Evolutionary conservation across 2,888 invertebrate species (phyloP), one percentile per base, ranked within the genome.

Genomic region (Leptopterna dolabrata): DNA sequence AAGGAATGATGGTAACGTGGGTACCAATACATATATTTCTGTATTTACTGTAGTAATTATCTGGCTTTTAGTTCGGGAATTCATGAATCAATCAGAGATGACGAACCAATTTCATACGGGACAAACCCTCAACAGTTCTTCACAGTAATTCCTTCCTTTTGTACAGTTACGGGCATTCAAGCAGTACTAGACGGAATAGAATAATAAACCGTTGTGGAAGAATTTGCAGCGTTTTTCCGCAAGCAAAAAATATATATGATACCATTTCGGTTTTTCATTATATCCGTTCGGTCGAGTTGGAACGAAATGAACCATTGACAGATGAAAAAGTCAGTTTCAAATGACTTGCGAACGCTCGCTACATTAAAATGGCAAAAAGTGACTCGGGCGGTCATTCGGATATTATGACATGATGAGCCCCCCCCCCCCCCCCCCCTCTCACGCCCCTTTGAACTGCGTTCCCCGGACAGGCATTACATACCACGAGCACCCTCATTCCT

Each of bases 381-480:
- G 27, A 19, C 63, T 63, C 63, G 63, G 11, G 19, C 63, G 63
- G 63, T 73, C 73, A 41, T 73, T 73, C 36, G n/a, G 30, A 73
- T 55, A 81, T 81, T 81, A 51, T 55, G 81, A 81, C 81, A 81
- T 81, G 47, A 81, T 81, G 81, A 81, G 81, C 55, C 78, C 45
- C 78, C 81, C 9, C 43, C 6, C 55, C 29, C 81, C 81, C 81
- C 51, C 19, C 13, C 14, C 81, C 81, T 55, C 51, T 29, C 13
- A 2, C 45, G 78, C 1, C 45, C 81, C 55, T 81, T 81, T 81
- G 81, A 81, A 81, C 81, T 81, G 29, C 51, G 14, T 27, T 63
- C 24, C 24, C 63, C 19, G 63, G 63, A 63, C 63, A 19, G 63
- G 63, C 24, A 63, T 63, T 63, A 63, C n/a, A n/a, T n/a, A n/a